These are phyloP conservation scores for Pseudorectes ferrugineus DNA, from an alignment of 2,113 vertebrate genomes.

Conservation along the genomic window DNA sequence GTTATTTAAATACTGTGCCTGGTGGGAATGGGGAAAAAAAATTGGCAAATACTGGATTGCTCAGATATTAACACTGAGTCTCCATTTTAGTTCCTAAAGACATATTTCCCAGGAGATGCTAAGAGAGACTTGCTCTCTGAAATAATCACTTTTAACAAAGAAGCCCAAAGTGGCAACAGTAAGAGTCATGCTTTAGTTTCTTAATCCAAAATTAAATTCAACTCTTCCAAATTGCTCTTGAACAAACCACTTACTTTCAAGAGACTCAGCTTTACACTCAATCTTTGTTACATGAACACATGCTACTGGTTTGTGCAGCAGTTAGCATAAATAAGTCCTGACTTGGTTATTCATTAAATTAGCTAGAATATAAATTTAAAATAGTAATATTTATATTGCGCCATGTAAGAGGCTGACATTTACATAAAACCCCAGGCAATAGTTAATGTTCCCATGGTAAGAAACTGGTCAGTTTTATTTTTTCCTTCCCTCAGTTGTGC, in stretches of 20 bases:
- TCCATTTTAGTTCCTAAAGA: neutral
- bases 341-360: constrained; percentile 14
- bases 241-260: neutral
- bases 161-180: neutral
- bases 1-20: neutral
- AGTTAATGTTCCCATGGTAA: neutral
- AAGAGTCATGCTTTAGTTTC: neutral
- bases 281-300: neutral
- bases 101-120: neutral
- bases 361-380: neutral
- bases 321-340: neutral
- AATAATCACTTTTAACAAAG: neutral
- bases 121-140: neutral
- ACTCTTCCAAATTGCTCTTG: neutral
- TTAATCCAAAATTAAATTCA: neutral
- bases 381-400: neutral
- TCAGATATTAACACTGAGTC: neutral
- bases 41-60: neutral
- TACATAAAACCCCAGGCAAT: neutral
- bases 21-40: neutral
- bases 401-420: neutral
- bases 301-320: neutral
- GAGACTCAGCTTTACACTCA: neutral
- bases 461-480: neutral
- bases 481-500: neutral